A percentile compares a stretch with the other conserved stretches of the same genome.
phyloP scores from a whole-genome alignment of 1,140 invertebrate genomes.

The Manduca sexta region DNA sequence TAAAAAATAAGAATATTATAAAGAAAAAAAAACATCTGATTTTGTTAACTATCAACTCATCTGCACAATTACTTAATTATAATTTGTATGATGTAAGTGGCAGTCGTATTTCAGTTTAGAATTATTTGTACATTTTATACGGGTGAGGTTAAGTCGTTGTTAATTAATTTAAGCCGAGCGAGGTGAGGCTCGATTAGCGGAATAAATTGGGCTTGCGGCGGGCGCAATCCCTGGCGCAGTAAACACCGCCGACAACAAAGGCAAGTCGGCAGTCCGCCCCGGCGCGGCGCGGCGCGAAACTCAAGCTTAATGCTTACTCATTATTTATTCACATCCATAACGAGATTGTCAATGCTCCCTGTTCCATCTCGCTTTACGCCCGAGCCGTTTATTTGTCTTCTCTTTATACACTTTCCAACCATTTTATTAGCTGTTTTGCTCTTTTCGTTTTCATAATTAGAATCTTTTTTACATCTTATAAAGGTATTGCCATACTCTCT shows the following conservation, averaged over 20 bases:
- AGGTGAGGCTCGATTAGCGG: constrained; percentile 60
- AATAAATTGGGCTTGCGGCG: constrained; percentile 65
- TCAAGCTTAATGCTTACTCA: constrained; percentile 56
- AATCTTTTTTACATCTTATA: constrained; percentile 27
- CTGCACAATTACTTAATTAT: no score
- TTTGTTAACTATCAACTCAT: no score
- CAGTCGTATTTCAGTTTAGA: neutral
- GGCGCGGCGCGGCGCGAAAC: constrained; percentile 23
- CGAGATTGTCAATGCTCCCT: constrained; percentile 56
- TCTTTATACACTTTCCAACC: neutral
- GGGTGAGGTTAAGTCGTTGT: constrained; percentile 38
- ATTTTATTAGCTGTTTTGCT: constrained; percentile 8
- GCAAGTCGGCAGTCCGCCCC: constrained; percentile 34
- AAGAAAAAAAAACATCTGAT: no score
- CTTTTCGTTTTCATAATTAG: constrained; percentile 19
- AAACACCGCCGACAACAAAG: constrained; percentile 57
- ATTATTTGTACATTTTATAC: constrained; percentile 19
- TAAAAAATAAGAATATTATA: no score
- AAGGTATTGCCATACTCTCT: constrained; percentile 34
- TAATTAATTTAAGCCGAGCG: constrained; percentile 60
- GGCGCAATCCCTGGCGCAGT: constrained; percentile 50
- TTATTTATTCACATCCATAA: constrained; percentile 69
- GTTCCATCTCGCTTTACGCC: constrained; percentile 30
- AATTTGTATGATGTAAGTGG: no score
- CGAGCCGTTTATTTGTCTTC: constrained; percentile 31